Conservation (phyloP, 2,797 vertebrate species). For the Podarcis siculus region DNA sequence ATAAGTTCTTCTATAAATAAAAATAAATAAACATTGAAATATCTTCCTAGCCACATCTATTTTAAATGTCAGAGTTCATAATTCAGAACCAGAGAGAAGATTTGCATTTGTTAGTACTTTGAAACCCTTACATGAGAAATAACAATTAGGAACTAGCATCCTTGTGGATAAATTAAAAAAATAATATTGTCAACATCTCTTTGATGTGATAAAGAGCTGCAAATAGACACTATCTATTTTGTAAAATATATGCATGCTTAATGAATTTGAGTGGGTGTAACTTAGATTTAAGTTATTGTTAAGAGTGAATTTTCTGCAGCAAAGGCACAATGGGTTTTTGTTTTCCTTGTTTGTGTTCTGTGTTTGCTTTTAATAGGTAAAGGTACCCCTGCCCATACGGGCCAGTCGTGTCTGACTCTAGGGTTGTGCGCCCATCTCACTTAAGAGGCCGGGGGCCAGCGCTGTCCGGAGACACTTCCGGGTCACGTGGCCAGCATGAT, state of each 20-base stretch:
- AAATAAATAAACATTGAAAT: no score
- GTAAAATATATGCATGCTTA: slow-evolving; percentile 1
- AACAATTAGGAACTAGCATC: not conserved
- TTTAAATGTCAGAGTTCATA: not conserved
- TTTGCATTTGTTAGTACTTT: not conserved
- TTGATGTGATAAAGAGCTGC: slow-evolving; percentile 4
- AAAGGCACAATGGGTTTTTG: not conserved
- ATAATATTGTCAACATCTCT: slow-evolving; percentile 1
- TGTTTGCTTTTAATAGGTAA: not conserved
- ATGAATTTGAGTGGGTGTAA: not conserved
- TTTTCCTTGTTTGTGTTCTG: not conserved
- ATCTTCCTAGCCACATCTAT: not conserved
- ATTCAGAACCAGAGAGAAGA: not conserved
- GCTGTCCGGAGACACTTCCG: no score
- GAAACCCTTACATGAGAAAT: not conserved
- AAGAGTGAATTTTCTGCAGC: not conserved
- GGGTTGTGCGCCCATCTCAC: no score
- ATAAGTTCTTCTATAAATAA: no score
- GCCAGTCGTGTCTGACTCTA: no score
- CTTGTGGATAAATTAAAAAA: not conserved
- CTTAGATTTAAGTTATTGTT: slow-evolving; percentile 6
- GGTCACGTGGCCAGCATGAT: no score
- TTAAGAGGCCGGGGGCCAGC: no score
- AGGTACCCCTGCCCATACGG: no score
- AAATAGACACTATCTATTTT: not conserved